Evolutionary conservation across 2,797 vertebrate species (phyloP).

Genomic region (Ctenochaetus hawaiiensis): DNA sequence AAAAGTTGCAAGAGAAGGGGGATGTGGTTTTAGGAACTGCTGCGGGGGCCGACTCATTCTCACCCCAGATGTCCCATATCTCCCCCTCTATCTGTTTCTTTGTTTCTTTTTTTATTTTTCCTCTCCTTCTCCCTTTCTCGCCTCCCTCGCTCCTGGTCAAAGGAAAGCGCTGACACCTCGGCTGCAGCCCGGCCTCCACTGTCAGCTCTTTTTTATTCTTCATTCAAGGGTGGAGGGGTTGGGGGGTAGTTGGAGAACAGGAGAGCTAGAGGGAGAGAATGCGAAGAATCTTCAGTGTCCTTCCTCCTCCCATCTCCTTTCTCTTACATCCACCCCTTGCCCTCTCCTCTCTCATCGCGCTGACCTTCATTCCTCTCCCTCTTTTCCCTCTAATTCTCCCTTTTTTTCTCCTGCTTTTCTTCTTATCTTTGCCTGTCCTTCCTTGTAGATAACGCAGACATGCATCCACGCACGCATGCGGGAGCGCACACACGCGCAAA

Average conservation of each 20-base stretch:
- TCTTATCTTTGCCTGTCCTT: constrained; percentile 72
- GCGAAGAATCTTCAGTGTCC: constrained; percentile 38
- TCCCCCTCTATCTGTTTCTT: constrained; percentile 45
- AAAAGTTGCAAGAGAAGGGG: constrained; percentile 65
- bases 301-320: constrained; percentile 39
- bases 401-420: constrained; percentile 41
- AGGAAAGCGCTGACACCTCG: constrained; percentile 81
- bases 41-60: constrained; percentile 69
- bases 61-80: constrained; percentile 56
- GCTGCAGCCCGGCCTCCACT: constrained; percentile 71
- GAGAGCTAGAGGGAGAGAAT: constrained; percentile 24
- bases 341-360: constrained; percentile 66
- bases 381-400: constrained; percentile 63
- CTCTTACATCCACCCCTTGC: constrained; percentile 61
- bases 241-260: constrained; percentile 29
- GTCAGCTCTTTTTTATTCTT: constrained; percentile 80
- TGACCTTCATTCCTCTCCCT: constrained; percentile 74
- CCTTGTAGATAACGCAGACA: constrained; percentile 70
- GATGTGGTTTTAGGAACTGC: constrained; percentile 61
- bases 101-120: constrained; percentile 60
- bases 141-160: constrained; percentile 68
- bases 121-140: constrained; percentile 39
- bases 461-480: constrained; percentile 38
- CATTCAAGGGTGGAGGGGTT: constrained; percentile 7
- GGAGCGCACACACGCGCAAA: constrained; percentile 38